phyloP scores from a whole-genome alignment of 2,113 vertebrate genomes.

The Potamarius usumacintae region DNA sequence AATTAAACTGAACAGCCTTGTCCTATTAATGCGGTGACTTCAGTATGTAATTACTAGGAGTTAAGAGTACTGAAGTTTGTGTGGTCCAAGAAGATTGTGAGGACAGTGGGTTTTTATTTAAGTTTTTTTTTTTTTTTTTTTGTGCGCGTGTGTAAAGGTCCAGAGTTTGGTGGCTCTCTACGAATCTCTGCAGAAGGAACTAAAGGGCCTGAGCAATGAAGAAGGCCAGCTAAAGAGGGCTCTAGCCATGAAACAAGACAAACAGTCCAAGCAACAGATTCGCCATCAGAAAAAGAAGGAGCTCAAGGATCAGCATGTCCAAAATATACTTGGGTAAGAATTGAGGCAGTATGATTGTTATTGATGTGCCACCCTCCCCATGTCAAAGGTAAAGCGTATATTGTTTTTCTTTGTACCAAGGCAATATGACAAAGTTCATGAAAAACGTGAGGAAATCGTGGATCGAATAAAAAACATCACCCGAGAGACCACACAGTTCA shows the following conservation, averaged over 20 bases:
- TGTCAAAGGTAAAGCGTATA: neutral
- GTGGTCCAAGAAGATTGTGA: neutral
- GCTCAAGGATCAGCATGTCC: conserved; percentile 69
- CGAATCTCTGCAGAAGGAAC: conserved; percentile 73
- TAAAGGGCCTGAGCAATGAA: conserved; percentile 68
- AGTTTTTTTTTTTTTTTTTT: neutral
- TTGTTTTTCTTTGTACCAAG: conserved; percentile 49
- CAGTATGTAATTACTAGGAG: neutral
- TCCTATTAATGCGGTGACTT: neutral
- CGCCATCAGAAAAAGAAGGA: conserved; percentile 72
- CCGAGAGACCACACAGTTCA: conserved; percentile 67
- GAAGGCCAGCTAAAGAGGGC: conserved; percentile 69
- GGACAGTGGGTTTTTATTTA: no score
- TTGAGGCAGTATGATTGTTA: neutral
- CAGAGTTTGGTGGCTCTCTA: conserved; percentile 56
- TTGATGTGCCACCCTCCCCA: no score
- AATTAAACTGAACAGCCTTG: neutral
- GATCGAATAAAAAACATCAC: conserved; percentile 68
- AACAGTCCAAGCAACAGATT: conserved; percentile 72
- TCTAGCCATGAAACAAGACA: conserved; percentile 70
- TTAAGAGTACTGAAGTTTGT: neutral
- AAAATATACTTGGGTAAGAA: conserved; percentile 68
- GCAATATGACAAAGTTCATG: conserved; percentile 71
- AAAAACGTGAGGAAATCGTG: conserved; percentile 73
- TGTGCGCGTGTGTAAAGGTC: conserved; percentile 53